Evolutionary conservation across 2,113 vertebrate genomes (phyloP), one percentile per base, ranked within the genome.

Genomic region (Potamarius usumacintae): DNA sequence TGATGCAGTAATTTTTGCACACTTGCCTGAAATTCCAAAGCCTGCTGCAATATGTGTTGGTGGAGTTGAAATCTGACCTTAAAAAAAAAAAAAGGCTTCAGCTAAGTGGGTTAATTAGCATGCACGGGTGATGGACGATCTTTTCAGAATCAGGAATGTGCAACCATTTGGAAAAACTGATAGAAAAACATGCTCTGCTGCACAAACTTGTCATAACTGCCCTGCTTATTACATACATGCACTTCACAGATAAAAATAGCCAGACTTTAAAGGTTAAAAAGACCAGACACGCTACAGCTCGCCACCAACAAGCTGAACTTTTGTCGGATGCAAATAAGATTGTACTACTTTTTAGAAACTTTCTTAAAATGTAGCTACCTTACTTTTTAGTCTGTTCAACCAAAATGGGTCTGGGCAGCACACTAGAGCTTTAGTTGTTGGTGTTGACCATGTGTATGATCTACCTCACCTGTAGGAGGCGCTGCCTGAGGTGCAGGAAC

Each of bases 401-500:
- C 65, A 69, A 22, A 74, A 74, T 34, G 8, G 69, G 30, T 18
- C 34, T 72, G 17, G 30, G 4, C 69, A 42, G 7, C 8, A 74
- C 18, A 22, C 4, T 42, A 17, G 27, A 69, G 69, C 15, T 17
- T 71, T 67, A 7, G 11, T 6, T 74, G 67, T 2, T 30, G 11
- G 5, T 1, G 4, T n/a, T 80, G 7, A 79, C 15, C 17, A 5
- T 80, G 77, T 57, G n/a, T 27, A 17, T 58, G 15, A 80, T 84
- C 22, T 30, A 58, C 69, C 22, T 30, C 42, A 78, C 25, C 58
- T 91, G 55, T 85, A 99, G 98, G 95, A 95, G 0, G 89, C 92
- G 0, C 94, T 99, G 52, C 96, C 97, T 22, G 96, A 94, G 85
- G 92, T 97, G 83, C 96, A 97, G 92, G 93, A 97, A 92, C 94